These are phyloP conservation scores for Anolis carolinensis DNA, from an alignment of 2,113 vertebrate genomes.

Conservation along the genomic window DNA sequence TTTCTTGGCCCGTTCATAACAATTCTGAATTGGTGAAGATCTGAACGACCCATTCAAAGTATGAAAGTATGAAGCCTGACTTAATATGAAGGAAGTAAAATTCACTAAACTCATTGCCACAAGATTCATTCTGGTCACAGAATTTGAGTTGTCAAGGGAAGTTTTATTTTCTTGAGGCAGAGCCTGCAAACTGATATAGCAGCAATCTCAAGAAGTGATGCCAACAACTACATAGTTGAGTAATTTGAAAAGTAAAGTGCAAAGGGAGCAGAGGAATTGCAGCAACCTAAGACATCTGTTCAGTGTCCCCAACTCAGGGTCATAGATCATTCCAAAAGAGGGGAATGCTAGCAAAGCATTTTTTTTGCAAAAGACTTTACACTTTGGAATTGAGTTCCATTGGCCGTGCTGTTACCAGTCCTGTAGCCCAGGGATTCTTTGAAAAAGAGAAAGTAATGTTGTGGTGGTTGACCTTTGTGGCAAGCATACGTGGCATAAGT, in stretches of 20 bases:
- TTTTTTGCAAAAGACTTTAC: slow-evolving; percentile 2
- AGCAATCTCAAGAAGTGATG: slow-evolving; percentile 20
- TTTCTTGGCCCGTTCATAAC: background rate
- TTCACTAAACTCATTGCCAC: background rate
- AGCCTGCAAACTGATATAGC: background rate
- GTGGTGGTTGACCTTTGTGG: background rate
- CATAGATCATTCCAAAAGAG: slow-evolving; percentile 18
- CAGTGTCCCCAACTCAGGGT: background rate
- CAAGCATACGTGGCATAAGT: background rate
- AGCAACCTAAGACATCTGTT: slow-evolving; percentile 25
- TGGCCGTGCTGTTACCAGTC: background rate
- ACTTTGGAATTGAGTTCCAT: background rate
- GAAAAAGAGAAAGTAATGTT: background rate
- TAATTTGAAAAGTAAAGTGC: slow-evolving; percentile 26
- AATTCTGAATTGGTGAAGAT: background rate
- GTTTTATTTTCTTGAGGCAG: background rate
- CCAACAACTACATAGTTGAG: slow-evolving; percentile 34
- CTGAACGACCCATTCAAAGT: background rate
- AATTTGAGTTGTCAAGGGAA: background rate
- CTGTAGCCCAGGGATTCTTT: background rate
- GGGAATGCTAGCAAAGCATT: background rate
- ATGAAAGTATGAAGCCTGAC: background rate
- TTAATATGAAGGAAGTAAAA: background rate
- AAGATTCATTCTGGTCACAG: background rate
- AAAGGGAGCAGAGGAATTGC: slow-evolving; percentile 27